These are phyloP conservation scores for Gadopsis marmoratus DNA, from an alignment of 2,797 vertebrate species.

Conservation along the genomic window DNA sequence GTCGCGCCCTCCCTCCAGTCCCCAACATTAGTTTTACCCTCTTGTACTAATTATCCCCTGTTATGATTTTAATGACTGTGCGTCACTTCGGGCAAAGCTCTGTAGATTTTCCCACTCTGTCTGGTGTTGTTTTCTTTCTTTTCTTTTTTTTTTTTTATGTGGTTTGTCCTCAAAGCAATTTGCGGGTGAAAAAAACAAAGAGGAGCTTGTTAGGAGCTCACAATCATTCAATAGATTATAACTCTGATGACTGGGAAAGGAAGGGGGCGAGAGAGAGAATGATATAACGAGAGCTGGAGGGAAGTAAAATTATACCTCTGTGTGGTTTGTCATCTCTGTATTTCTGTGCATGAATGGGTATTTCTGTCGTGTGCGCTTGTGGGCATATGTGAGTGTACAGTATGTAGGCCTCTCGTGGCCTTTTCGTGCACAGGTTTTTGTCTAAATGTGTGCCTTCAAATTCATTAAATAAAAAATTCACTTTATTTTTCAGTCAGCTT, in stretches of 20 bases:
- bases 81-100: constrained; percentile 59
- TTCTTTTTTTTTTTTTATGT: constrained; percentile 33
- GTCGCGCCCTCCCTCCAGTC: constrained; percentile 3
- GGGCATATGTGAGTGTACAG: not conserved
- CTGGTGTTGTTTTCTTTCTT: constrained; percentile 14
- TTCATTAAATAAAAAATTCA: not conserved
- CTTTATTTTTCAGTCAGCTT: not conserved
- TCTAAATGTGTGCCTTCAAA: not conserved
- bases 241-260: constrained; percentile 63
- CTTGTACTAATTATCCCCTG: constrained; percentile 72
- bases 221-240: constrained; percentile 72
- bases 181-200: constrained; percentile 85
- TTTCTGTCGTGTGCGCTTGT: constrained; percentile 31
- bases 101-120: constrained; percentile 66
- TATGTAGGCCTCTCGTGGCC: not conserved
- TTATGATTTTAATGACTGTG: constrained; percentile 79
- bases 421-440: not conserved
- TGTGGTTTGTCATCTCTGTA: constrained; percentile 34
- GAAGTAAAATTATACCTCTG: constrained; percentile 36
- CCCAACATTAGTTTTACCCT: constrained; percentile 61
- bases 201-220: constrained; percentile 87
- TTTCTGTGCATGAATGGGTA: constrained; percentile 53
- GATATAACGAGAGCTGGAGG: constrained; percentile 38
- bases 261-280: constrained; percentile 28
- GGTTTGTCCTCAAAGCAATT: constrained; percentile 76